Evolutionary conservation across 2,797 vertebrate species (phyloP).

Genomic region (Picus viridis): DNA sequence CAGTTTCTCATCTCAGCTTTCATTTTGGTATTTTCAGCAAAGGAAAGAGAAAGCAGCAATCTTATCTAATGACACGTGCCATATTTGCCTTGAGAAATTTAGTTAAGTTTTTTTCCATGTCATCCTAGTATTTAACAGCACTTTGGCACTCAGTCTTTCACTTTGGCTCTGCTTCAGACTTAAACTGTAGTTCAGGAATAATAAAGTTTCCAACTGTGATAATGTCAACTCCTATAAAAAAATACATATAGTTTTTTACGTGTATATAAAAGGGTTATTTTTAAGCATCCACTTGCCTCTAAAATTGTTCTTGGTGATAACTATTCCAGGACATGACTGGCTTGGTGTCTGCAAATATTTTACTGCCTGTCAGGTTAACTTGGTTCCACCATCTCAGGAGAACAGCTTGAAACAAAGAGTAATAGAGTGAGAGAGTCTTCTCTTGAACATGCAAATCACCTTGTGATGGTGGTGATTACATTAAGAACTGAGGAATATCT

Average conservation of each 20-base stretch:
- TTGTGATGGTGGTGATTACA: no score
- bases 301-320: conserved; percentile 1
- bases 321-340: neutral
- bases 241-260: neutral
- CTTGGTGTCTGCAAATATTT: neutral
- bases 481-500: no score
- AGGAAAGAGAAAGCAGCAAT: neutral
- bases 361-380: neutral
- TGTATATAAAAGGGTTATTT: neutral
- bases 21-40: neutral
- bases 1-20: neutral
- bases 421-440: neutral
- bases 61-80: neutral
- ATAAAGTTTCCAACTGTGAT: neutral
- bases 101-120: neutral
- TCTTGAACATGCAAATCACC: no score
- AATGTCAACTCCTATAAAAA: neutral
- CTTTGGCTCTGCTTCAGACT: neutral
- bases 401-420: neutral
- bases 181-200: neutral
- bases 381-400: neutral
- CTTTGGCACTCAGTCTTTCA: neutral
- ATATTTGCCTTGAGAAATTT: neutral
- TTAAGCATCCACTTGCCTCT: neutral
- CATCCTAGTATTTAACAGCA: neutral